Percentiles rank a stretch among this genome's conserved stretches.
Evolutionary conservation across 2,888 invertebrate species (phyloP).

Genomic region (Pterobdella sp.): DNA sequence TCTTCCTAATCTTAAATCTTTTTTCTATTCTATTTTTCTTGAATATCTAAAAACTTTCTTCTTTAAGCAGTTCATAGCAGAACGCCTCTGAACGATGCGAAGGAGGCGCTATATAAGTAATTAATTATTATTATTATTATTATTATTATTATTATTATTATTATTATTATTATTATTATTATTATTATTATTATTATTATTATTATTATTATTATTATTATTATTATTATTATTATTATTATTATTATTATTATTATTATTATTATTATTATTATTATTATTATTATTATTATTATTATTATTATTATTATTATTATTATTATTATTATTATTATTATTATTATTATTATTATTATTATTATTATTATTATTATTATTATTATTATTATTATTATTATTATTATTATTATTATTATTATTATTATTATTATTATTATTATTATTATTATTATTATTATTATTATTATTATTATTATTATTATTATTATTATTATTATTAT

Average conservation of each 20-base stretch:
- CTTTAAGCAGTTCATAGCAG: too few relatives aligned
- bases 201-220: conserved; percentile 11
- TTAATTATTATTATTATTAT: neutral
- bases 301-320: neutral
- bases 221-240: neutral
- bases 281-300: conserved; percentile 5
- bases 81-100: too few relatives aligned
- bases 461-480: conserved; percentile 3
- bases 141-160: neutral
- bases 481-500: conserved; percentile 2
- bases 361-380: neutral
- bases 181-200: neutral
- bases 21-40: too few relatives aligned
- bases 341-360: neutral
- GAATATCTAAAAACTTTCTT: too few relatives aligned
- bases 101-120: too few relatives aligned
- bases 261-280: neutral
- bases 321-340: neutral
- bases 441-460: conserved; percentile 14
- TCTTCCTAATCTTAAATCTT: too few relatives aligned
- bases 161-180: neutral
- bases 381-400: conserved; percentile 7
- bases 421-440: conserved; percentile 20
- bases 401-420: conserved; percentile 5
- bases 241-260: neutral